A percentile compares a stretch with the other conserved stretches of the same genome.
Evolutionary conservation across 2,113 vertebrate genomes (phyloP).

Genomic region (Mustelus asterias): DNA sequence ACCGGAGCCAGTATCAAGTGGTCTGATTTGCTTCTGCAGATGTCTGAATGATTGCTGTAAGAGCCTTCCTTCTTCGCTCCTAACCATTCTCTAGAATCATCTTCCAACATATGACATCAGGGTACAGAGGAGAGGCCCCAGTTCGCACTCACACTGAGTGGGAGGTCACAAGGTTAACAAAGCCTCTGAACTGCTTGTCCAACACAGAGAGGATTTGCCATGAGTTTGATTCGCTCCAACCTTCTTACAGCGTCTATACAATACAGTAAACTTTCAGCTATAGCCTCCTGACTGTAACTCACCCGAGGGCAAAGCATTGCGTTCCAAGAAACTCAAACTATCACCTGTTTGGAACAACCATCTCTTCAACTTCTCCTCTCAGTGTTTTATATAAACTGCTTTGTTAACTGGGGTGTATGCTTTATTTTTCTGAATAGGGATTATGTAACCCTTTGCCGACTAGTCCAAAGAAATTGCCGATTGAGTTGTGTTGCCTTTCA

Average conservation of each 20-base stretch:
- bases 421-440: neutral
- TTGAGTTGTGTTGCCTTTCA: neutral
- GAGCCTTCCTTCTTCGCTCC: neutral
- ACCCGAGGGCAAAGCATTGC: neutral
- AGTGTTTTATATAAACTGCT: neutral
- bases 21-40: neutral
- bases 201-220: conserved; percentile 8
- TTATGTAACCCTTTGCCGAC: neutral
- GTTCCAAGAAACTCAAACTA: neutral
- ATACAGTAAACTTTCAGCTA: conserved; percentile 8
- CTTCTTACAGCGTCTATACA: neutral
- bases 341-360: neutral
- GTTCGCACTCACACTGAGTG: neutral
- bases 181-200: conserved; percentile 7
- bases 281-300: neutral
- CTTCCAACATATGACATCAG: conserved; percentile 31
- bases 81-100: neutral
- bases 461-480: neutral
- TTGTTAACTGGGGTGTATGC: conserved; percentile 11
- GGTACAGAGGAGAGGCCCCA: conserved; percentile 8
- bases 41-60: neutral
- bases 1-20: neutral
- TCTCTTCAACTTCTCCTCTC: neutral
- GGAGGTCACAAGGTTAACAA: conserved; percentile 6
- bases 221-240: neutral